Conservation (phyloP, 2,113 vertebrate species). For the Lophotis ruficrista region DNA sequence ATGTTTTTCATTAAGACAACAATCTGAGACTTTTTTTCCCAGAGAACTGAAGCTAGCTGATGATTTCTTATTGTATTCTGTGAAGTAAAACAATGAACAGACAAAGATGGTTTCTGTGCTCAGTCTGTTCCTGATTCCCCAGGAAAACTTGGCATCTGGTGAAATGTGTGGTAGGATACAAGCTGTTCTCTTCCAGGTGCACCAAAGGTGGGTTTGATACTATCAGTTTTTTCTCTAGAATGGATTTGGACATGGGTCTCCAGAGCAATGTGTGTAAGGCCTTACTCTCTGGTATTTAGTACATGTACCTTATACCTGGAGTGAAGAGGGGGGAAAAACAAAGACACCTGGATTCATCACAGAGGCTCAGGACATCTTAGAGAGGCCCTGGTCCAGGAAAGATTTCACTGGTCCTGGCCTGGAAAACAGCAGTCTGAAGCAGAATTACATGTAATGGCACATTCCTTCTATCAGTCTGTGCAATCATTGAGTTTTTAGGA, state of each 20-base stretch:
- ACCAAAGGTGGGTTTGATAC: not conserved
- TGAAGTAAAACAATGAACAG: not conserved
- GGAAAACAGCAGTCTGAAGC: not conserved
- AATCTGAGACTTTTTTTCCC: conserved; percentile 14
- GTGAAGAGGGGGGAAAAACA: not conserved
- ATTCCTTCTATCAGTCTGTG: not conserved
- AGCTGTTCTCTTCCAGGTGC: not conserved
- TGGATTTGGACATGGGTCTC: not conserved
- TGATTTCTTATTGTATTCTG: conserved; percentile 32
- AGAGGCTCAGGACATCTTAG: not conserved
- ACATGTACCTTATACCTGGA: not conserved
- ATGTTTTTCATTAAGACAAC: conserved; percentile 61
- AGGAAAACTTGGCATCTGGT: not conserved
- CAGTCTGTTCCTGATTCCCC: not conserved
- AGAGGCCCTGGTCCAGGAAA: not conserved
- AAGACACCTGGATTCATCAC: not conserved
- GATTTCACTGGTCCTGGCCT: not conserved
- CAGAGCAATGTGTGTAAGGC: not conserved
- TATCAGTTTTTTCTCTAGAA: not conserved
- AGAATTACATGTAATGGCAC: not conserved
- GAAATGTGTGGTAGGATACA: not conserved
- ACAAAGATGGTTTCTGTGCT: not conserved
- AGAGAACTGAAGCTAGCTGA: not conserved
- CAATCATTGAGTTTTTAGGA: not conserved
- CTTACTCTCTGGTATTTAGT: not conserved